A percentile compares a stretch with the other conserved stretches of the same genome.
phyloP scores from a whole-genome alignment of 2,888 invertebrate genomes.

The Drosophila greeni region DNA sequence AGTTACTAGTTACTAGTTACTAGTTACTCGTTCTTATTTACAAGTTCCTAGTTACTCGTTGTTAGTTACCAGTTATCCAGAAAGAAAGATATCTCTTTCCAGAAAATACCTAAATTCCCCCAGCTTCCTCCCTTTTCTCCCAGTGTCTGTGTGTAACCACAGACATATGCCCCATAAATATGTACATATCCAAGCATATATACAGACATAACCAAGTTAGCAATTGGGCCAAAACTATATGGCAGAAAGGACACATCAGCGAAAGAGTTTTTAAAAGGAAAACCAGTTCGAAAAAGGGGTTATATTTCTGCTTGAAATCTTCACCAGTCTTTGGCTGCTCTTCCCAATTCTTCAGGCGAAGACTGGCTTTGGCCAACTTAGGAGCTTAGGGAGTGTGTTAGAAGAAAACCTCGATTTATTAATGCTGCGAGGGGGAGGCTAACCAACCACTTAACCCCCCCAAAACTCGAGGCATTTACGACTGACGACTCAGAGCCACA shows the following conservation, averaged over 20 bases:
- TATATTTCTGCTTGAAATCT: background rate
- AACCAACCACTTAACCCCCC: conserved; percentile 29
- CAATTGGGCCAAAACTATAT: conserved; percentile 38
- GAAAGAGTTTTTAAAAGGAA: background rate
- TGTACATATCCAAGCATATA: background rate
- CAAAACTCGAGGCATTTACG: conserved; percentile 18
- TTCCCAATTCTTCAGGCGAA: background rate
- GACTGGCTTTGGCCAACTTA: background rate
- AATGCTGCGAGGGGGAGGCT: background rate
- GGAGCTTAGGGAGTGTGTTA: conserved; percentile 17
- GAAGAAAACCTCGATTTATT: conserved; percentile 2
- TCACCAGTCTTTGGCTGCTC: background rate
- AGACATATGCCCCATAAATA: conserved; percentile 30
- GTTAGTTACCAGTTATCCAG: too few relatives aligned
- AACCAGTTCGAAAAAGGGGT: background rate
- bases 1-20: too few relatives aligned
- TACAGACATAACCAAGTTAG: conserved; percentile 10
- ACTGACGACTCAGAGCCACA: conserved; percentile 6
- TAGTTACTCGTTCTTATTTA: too few relatives aligned
- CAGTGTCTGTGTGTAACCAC: conserved; percentile 24
- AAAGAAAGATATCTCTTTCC: too few relatives aligned
- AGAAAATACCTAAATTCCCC: background rate
- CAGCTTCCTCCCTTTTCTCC: background rate
- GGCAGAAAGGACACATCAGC: background rate
- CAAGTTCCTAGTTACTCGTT: too few relatives aligned